Conservation (phyloP, 2,888 invertebrate species). For the Dascillus cervinus region DNA sequence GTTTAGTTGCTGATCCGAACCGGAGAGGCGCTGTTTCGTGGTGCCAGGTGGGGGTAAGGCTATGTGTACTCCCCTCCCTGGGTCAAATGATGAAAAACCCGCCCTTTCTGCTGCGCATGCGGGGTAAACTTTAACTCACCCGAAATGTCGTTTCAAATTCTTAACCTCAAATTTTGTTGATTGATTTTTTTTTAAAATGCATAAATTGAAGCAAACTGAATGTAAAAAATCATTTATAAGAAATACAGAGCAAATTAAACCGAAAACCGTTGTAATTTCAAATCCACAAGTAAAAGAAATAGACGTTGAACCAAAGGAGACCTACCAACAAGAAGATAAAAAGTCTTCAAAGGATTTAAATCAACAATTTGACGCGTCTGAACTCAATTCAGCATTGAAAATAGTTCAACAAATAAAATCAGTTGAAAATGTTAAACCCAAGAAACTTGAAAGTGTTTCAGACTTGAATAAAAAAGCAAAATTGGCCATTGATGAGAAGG, state of each 20-base stretch:
- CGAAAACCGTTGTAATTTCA: slow-evolving; percentile 10
- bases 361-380: slow-evolving; percentile 10
- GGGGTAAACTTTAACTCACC: too few relatives aligned
- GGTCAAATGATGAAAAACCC: too few relatives aligned
- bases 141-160: too few relatives aligned
- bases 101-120: too few relatives aligned
- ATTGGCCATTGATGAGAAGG: slow-evolving; percentile 14
- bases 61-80: too few relatives aligned
- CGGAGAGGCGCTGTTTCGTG: too few relatives aligned
- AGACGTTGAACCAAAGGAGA: too few relatives aligned
- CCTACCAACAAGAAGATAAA: too few relatives aligned
- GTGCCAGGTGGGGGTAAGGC: too few relatives aligned
- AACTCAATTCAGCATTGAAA: slow-evolving; percentile 14
- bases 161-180: too few relatives aligned
- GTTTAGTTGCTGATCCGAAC: too few relatives aligned
- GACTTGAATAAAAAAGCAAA: slow-evolving; percentile 12
- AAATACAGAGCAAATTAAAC: slow-evolving; percentile 16
- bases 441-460: slow-evolving; percentile 9
- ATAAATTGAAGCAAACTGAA: slow-evolving; percentile 3
- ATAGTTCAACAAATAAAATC: slow-evolving; percentile 13
- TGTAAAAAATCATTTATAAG: slow-evolving; percentile 16
- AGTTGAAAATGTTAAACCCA: slow-evolving; percentile 11
- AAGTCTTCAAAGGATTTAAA: too few relatives aligned
- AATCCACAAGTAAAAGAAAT: slow-evolving; percentile 6
- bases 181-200: slow-evolving; percentile 6